A percentile compares a stretch with the other conserved stretches of the same genome.
phyloP scores from a whole-genome alignment of 2,113 vertebrate species.

The Naja naja region DNA sequence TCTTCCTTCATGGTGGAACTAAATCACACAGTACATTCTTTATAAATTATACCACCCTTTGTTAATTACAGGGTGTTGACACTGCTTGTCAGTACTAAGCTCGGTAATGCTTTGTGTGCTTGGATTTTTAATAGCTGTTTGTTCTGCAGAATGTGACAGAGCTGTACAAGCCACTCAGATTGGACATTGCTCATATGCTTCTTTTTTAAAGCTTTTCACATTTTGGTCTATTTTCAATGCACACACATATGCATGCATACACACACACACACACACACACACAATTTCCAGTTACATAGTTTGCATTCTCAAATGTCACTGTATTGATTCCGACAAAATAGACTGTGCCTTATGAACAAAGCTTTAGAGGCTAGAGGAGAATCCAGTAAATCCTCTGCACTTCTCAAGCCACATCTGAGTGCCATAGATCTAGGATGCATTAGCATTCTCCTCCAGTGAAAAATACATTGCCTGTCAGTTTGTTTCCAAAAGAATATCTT shows the following conservation, averaged over 20 bases:
- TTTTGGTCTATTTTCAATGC: constrained; percentile 52
- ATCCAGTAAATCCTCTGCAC: constrained; percentile 19
- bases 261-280: neutral
- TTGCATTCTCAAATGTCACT: constrained; percentile 40
- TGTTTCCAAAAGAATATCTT: constrained; percentile 21
- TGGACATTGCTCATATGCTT: constrained; percentile 45
- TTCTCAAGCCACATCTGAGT: constrained; percentile 29
- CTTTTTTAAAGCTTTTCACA: constrained; percentile 38
- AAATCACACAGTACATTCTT: constrained; percentile 59
- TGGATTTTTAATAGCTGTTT: constrained; percentile 66
- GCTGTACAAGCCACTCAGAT: constrained; percentile 26
- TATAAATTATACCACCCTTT: constrained; percentile 63
- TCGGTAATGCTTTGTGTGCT: constrained; percentile 52
- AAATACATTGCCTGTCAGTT: constrained; percentile 37
- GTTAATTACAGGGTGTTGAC: constrained; percentile 70
- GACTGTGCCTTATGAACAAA: constrained; percentile 6
- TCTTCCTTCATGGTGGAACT: constrained; percentile 12
- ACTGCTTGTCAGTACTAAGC: constrained; percentile 61
- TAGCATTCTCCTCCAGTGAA: constrained; percentile 18
- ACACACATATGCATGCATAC: neutral
- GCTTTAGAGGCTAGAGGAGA: constrained; percentile 18
- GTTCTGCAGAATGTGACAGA: constrained; percentile 62
- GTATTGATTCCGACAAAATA: constrained; percentile 40
- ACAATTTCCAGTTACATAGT: constrained; percentile 24
- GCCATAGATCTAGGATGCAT: constrained; percentile 34